Conservation (phyloP, 2,888 invertebrate genomes). For the Frankliniella intonsa region DNA sequence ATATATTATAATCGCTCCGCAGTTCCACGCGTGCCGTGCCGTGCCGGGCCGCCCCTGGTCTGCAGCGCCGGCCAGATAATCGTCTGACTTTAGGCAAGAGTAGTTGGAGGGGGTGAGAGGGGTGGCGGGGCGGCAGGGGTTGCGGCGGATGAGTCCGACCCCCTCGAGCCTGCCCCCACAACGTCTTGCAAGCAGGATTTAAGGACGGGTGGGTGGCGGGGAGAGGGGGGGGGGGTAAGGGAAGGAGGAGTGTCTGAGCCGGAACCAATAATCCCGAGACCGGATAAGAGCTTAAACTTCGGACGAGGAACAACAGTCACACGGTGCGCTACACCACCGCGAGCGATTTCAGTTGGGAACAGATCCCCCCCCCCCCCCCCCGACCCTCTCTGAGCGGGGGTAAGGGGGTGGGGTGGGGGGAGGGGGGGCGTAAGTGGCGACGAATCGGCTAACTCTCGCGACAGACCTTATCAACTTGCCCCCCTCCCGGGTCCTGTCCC, state of each 20-base stretch:
- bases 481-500: too few relatives aligned
- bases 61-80: not conserved
- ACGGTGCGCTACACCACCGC: not conserved
- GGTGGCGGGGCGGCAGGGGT: not conserved
- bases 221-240: not conserved
- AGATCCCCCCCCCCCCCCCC: not conserved
- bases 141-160: not conserved
- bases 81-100: conserved; percentile 3
- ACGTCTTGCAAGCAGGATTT: not conserved
- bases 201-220: not conserved
- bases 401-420: not conserved
- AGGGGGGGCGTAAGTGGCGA: not conserved
- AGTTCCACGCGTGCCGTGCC: not conserved
- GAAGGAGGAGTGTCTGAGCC: conserved; percentile 16
- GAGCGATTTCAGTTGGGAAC: conserved; percentile 16
- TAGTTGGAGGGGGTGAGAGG: not conserved
- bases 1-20: not conserved
- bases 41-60: not conserved
- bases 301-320: conserved; percentile 13
- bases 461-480: conserved; percentile 1
- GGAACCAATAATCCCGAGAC: conserved; percentile 16
- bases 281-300: conserved; percentile 11
- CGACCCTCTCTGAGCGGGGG: too few relatives aligned
- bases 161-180: not conserved
- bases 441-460: not conserved